Conservation (phyloP, 2,797 vertebrate species). For the Lepilemur septentrionalis region DNA sequence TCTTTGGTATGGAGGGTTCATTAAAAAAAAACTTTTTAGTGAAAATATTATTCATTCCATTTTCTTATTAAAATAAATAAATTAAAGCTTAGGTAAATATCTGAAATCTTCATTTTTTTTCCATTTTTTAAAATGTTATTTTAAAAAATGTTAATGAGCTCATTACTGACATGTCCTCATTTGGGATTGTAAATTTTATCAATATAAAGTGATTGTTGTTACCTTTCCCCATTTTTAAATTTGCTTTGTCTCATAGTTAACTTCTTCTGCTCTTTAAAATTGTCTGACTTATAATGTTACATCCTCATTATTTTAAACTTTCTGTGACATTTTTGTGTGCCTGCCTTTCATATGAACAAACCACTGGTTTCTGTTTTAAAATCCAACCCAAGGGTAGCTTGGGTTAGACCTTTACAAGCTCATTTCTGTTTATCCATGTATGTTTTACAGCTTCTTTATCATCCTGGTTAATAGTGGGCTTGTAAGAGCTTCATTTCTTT, state of each 20-base stretch:
- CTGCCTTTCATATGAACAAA: slow-evolving; percentile 6
- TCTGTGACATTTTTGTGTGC: background rate
- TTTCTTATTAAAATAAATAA: slow-evolving; percentile 10
- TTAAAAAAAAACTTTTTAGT: background rate
- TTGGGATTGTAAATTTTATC: background rate
- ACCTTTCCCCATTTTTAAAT: background rate
- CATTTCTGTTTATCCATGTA: background rate
- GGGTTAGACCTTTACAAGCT: background rate
- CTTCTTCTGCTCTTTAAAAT: background rate
- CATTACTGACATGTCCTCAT: background rate
- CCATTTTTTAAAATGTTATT: background rate
- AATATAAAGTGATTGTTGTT: slow-evolving; percentile 1
- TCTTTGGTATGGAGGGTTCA: background rate
- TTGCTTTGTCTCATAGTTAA: slow-evolving; percentile 23
- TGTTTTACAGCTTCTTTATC: background rate
- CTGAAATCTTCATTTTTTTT: background rate
- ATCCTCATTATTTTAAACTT: slow-evolving; percentile 57
- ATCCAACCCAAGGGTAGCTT: background rate
- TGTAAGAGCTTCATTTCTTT: slow-evolving; percentile 38
- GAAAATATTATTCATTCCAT: slow-evolving; percentile 25
- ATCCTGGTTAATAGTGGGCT: slow-evolving; percentile 12
- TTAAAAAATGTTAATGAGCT: background rate
- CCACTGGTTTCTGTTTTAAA: slow-evolving; percentile 49
- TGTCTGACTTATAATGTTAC: background rate
- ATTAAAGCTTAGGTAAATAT: background rate